Base-by-base conservation (phyloP, 2,888 invertebrate species). In the Petrophora chlorosata region DNA sequence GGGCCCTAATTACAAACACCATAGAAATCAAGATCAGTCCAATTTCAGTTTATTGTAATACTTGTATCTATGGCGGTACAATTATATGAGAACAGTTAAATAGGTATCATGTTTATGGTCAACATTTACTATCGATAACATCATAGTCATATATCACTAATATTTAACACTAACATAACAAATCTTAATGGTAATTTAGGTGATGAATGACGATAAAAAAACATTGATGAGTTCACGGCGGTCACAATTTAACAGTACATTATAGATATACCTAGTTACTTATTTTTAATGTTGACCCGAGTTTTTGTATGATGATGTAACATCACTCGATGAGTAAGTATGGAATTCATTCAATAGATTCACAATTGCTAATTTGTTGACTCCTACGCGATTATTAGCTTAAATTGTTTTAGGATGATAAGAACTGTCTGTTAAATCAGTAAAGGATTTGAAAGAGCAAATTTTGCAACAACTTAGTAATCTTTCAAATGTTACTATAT, bases 281-380 rank as follows among this genome's bases (percentile, higher is more conserved):
- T 5, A 19, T 22, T 38, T 17, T 22, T 42, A 28, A 23, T 33
- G 26, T 40, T 44, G 39, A 50, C 38, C 38, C 16, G 28, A 33
- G 28, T 39, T 43, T 49, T 43, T 44, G 32, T 29, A 30, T 15
- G 25, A 9, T 50, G 34, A 50, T 39, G 49, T 49, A 49, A 43
- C 29, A 15, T 17, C 28, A 35, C 25, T 40, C 9, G 38, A 40
- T 50, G 43, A 50, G 39, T 44, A 35, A 49, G 33, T 49, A 26
- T 17, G 26, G 26, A 19, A 35, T 40, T 30, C 29, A 41, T 42
- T 33, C 33, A 43, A 39, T 19, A 33, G 32, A 39, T 39, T 29
- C 38, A 36, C 36, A 23, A 43, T 43, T 34, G 49, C 23, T 50
- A 50, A 44, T 40, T 43, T 43, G 33, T 34, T 32, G 32, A 39